Percentiles rank a stretch among this genome's conserved stretches.
These are phyloP conservation scores for Scomber colias DNA, from an alignment of 2,113 vertebrate species.

Conservation along the genomic window DNA sequence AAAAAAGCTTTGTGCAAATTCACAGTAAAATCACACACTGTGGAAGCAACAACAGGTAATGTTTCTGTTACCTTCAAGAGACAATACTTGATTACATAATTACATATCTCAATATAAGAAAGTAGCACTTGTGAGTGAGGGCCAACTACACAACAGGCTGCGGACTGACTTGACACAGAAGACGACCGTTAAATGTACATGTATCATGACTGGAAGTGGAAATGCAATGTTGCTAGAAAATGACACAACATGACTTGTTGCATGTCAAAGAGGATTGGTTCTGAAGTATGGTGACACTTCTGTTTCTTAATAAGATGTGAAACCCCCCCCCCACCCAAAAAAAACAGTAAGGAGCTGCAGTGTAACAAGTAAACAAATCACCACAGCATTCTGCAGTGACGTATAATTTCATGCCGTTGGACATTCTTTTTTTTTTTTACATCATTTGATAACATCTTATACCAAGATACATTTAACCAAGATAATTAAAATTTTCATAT, in stretches of 20 bases:
- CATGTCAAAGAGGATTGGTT: neutral
- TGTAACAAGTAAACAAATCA: neutral
- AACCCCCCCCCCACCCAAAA: too few relatives aligned
- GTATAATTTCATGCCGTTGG: neutral
- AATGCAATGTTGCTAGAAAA: conserved; percentile 10
- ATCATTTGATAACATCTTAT: neutral
- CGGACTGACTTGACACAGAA: neutral
- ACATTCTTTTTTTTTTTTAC: neutral
- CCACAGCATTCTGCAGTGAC: neutral
- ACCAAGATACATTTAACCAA: conserved; percentile 1
- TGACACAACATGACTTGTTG: conserved; percentile 1
- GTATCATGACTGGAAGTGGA: conserved; percentile 1
- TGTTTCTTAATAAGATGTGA: neutral
- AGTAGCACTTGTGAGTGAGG: neutral
- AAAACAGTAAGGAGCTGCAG: neutral
- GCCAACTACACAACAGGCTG: neutral
- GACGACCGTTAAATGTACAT: neutral
- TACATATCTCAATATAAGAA: neutral
- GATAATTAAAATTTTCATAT: conserved; percentile 44
- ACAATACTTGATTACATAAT: neutral
- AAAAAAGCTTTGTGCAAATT: too few relatives aligned
- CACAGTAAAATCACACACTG: neutral
- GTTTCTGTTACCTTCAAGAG: neutral
- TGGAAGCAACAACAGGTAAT: neutral
- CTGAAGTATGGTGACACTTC: neutral